Conservation (phyloP, 1,140 invertebrate species). For the Sitophilus oryzae region DNA sequence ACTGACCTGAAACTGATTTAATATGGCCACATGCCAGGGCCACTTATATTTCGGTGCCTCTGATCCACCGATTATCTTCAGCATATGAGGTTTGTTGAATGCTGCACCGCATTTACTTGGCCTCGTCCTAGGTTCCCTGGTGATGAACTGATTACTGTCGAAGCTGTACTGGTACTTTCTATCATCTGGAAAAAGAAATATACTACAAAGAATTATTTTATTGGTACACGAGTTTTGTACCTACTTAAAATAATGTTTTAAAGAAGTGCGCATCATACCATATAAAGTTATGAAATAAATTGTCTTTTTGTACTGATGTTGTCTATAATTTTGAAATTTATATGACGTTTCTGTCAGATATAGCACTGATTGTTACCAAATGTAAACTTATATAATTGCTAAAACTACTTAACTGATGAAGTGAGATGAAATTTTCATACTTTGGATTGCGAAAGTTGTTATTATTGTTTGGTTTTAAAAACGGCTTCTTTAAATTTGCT, state of each 20-base stretch:
- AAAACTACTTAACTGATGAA: too few species aligned
- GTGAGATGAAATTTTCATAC: too few species aligned
- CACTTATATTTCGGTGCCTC: slow-evolving; percentile 72
- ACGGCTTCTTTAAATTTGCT: too few species aligned
- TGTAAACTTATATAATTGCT: too few species aligned
- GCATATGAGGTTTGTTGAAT: slow-evolving; percentile 45
- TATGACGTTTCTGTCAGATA: too few species aligned
- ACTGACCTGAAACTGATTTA: slow-evolving; percentile 72
- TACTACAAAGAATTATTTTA: neutral
- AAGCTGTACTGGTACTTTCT: slow-evolving; percentile 30
- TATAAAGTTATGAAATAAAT: too few species aligned
- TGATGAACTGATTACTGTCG: slow-evolving; percentile 17
- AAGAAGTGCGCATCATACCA: too few species aligned
- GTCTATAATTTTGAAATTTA: too few species aligned
- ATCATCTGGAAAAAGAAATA: slow-evolving; percentile 20
- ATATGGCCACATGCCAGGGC: slow-evolving; percentile 90
- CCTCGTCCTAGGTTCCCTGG: slow-evolving; percentile 14
- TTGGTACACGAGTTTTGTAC: neutral
- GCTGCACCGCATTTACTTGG: slow-evolving; percentile 31
- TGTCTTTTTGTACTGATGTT: too few species aligned
- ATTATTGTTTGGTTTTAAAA: too few species aligned
- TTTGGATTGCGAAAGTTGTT: too few species aligned
- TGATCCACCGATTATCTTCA: slow-evolving; percentile 80
- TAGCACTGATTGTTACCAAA: too few species aligned
- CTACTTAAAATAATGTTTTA: neutral